phyloP scores from a whole-genome alignment of 2,888 invertebrate genomes.

The Heliconius aoede region DNA sequence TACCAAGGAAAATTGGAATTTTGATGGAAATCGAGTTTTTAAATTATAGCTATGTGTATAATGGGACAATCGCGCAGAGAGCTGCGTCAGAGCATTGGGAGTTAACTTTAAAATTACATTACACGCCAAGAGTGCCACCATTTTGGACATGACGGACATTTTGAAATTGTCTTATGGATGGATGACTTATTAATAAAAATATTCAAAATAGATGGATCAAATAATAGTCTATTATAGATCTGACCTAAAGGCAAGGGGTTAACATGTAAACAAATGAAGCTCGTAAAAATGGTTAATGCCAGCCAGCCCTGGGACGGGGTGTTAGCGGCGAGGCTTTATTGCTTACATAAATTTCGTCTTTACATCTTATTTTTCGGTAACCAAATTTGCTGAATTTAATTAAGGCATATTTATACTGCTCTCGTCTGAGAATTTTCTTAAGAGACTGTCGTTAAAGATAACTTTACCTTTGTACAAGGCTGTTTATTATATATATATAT shows the following conservation, averaged over 20 bases:
- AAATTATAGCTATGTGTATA: conserved; percentile 6
- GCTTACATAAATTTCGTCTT: conserved; percentile 53
- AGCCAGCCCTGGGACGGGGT: conserved; percentile 52
- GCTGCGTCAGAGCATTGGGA: not conserved
- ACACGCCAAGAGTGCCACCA: not conserved
- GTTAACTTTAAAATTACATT: not conserved
- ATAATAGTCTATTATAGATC: conserved; percentile 39
- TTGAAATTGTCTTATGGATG: too few relatives aligned
- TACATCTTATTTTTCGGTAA: conserved; percentile 56
- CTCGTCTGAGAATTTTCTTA: conserved; percentile 23
- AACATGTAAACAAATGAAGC: conserved; percentile 54
- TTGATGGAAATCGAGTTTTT: conserved; percentile 16
- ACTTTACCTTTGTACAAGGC: not conserved
- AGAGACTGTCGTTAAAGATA: conserved; percentile 19
- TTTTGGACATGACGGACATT: too few relatives aligned
- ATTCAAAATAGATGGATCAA: not conserved
- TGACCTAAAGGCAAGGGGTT: conserved; percentile 49
- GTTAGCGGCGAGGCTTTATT: conserved; percentile 53
- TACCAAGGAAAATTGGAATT: not conserved
- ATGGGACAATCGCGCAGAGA: not conserved
- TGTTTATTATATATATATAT: conserved; percentile 12
- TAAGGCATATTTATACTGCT: conserved; percentile 37
- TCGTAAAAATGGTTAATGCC: conserved; percentile 59
- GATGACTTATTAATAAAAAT: not conserved
- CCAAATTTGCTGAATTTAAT: conserved; percentile 53